Conservation (phyloP, 2,888 invertebrate genomes). For the Leptodirus hochenwartii region DNA sequence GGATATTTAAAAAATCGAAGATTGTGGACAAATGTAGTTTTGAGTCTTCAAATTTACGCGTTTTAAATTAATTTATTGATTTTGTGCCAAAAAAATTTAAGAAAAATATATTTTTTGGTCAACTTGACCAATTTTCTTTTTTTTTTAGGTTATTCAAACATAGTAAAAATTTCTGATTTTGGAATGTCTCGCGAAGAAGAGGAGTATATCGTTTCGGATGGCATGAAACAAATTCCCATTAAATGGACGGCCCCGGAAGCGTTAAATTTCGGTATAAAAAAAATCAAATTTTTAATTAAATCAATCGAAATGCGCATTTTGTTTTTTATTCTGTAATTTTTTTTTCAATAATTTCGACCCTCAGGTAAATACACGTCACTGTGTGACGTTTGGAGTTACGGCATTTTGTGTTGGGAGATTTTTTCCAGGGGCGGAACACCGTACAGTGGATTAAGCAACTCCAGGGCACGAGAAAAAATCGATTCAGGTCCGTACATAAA, state of each 20-base stretch:
- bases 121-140: too few relatives aligned
- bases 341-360: constrained; percentile 13
- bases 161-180: constrained; percentile 93
- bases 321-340: not conserved
- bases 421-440: constrained; percentile 88
- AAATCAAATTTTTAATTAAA: constrained; percentile 1
- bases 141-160: constrained; percentile 51
- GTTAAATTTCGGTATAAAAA: constrained; percentile 62
- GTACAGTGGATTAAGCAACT: constrained; percentile 86
- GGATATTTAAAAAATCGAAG: too few relatives aligned
- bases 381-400: constrained; percentile 96
- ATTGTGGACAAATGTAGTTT: too few relatives aligned
- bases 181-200: constrained; percentile 96
- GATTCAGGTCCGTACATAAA: constrained; percentile 50
- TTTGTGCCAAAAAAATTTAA: too few relatives aligned
- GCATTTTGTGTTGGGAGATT: constrained; percentile 92
- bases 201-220: constrained; percentile 91
- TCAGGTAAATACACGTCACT: constrained; percentile 82
- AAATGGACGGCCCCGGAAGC: constrained; percentile 99
- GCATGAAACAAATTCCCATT: constrained; percentile 96
- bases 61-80: too few relatives aligned
- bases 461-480: constrained; percentile 83
- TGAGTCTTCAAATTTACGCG: too few relatives aligned
- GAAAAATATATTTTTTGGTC: too few relatives aligned
- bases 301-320: not conserved